Evolutionary conservation across 2,888 invertebrate species (phyloP), one percentile per base, ranked within the genome.

Genomic region (Acronicta aceris): DNA sequence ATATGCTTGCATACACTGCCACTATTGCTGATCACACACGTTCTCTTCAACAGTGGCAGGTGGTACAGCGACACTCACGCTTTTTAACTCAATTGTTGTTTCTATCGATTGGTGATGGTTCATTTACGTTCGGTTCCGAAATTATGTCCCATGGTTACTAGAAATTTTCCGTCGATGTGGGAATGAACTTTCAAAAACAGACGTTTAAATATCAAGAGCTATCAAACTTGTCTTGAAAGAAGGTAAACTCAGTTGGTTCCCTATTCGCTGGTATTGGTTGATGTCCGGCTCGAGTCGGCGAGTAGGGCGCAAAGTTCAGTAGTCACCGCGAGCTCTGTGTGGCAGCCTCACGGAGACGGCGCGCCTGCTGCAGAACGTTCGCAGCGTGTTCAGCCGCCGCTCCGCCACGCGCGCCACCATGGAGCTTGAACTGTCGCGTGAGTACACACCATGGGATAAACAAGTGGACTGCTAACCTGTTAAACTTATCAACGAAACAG

Each of bases 291-390:
- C 71, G 62, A 70, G 51, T 30, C 41, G 17, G 46, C 25, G 46
- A 12, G 56, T 71, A 59, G 66, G 70, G 79, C 77, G 79, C 77
- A 90, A 95, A 96, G 71, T 67, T 59, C 72, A 79, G 81, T 82
- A 79, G 85, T 88, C 80, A 88, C 81, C 68, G 84, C 81, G 85
- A 78, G 84, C 82, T 88, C 83, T 90, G 85, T 92, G 89, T 89
- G 89, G 91, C 97, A 98, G 98, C 97, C 97, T 98, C 95, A 98
- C 98, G 95, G 99, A 99, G 97, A 99, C 98, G 88, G 98, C 99
- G 92, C 97, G 99, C 85, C 96, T 99, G 90, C 97, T 99, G 95
- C 97, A 98, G 95, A 98, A 98, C 95, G 98, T 98, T 81, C 97
- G 98, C 95, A 98, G 97, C 95, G 98, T 98, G 91, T 98, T 99